Evolutionary conservation across 2,797 vertebrate genomes (phyloP).

Genomic region (Morelia viridis): DNA sequence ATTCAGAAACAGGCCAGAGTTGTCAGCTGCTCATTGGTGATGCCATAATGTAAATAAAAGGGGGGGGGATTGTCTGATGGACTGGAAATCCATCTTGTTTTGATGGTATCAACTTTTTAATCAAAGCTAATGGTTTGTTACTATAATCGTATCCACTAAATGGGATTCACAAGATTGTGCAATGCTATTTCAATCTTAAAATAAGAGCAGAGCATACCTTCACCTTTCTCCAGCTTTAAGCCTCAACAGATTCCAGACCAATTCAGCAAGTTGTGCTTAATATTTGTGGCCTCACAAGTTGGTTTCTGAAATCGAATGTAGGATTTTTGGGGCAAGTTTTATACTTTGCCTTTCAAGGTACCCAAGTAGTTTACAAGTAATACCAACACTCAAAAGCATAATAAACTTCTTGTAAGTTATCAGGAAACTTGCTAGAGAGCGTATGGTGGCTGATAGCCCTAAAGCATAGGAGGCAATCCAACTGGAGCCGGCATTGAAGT

Average conservation of each 20-base stretch:
- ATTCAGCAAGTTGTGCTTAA: background rate
- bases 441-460: too few relatives aligned
- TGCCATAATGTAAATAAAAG: constrained; percentile 15
- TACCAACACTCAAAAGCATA: too few relatives aligned
- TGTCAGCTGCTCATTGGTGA: background rate
- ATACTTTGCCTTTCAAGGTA: too few relatives aligned
- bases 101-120: background rate
- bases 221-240: background rate
- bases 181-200: background rate
- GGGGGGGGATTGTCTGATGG: background rate
- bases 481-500: too few relatives aligned
- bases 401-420: too few relatives aligned
- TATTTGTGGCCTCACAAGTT: background rate
- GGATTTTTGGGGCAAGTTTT: background rate
- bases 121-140: background rate
- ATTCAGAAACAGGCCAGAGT: background rate
- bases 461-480: too few relatives aligned
- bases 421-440: too few relatives aligned
- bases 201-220: background rate
- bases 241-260: background rate
- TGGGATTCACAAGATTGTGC: background rate
- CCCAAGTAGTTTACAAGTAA: too few relatives aligned
- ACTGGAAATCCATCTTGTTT: background rate
- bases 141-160: background rate
- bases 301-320: background rate